Base-by-base conservation (phyloP, 2,797 vertebrate species). In the Coranthus polyacanthus region DNA sequence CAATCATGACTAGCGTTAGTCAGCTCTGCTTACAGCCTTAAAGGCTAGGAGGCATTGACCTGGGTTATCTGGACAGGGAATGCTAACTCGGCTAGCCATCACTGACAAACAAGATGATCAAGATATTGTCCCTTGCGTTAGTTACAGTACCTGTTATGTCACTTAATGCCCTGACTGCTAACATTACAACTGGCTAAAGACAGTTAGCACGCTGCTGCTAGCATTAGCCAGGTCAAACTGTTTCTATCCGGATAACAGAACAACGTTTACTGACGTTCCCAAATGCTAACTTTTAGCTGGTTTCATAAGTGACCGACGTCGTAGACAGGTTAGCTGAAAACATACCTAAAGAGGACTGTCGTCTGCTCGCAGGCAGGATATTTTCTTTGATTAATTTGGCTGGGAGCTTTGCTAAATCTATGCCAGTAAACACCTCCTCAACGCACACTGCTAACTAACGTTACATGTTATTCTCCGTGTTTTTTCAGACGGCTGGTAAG, bases 221-320 rank as follows among this genome's bases (percentile, higher is more conserved):
- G 53, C 75, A 49, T 77, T 71, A 67, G 54, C 57, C 45, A 56
- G 69, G 76, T 74, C 79, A 71, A 68, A 62, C 50, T 78, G 68
- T 73, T 51, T 55, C 12, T 50, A 1, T 18, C 49, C 47, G 51
- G 8, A 37, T 65, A 9, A 55, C 36, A 49, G 49, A 50, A 64
- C 53, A 57, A 53, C 45, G n/a, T 50, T 37, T 12, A 42, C 29
- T 21, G 38, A 37, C 68, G 52, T 17, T 68, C 54, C 22, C 17
- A 15, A 16, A 12, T 0, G 66, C 47, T 76, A 69, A 51, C 46
- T 4, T 12, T 32, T 37, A 70, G 63, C 58, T 29, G 17, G 2
- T 18, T 26, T 45, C 1, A 53, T n/a, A 38, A 12, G 24, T 18
- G 6, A 0, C 32, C 4, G 17, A n/a, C 21, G 18, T 58, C 17